phyloP scores from a whole-genome alignment of 2,113 vertebrate species.

The Butorides virescens region DNA sequence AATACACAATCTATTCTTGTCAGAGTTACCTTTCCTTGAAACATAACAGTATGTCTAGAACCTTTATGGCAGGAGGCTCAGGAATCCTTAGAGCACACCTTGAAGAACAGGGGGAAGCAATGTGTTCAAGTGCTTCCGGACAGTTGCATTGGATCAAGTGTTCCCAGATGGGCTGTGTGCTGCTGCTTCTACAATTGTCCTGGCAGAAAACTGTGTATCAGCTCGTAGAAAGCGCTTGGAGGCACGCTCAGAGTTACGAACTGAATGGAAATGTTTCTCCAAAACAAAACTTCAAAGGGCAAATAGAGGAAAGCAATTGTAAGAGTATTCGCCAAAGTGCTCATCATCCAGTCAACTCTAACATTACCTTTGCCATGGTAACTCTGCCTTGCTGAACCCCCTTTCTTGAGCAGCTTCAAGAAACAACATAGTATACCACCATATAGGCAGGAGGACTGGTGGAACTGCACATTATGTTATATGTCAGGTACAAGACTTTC shows the following conservation, averaged over 20 bases:
- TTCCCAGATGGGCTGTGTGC: not conserved
- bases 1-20: not conserved
- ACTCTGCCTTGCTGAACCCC: not conserved
- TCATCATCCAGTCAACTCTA: not conserved
- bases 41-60: not conserved
- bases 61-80: not conserved
- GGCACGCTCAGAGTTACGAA: not conserved
- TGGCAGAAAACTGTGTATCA: not conserved
- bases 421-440: not conserved
- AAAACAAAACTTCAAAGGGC: not conserved
- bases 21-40: not conserved
- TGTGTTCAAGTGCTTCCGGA: not conserved
- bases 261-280: not conserved
- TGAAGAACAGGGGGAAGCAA: not conserved
- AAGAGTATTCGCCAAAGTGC: not conserved
- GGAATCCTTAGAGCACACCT: not conserved
- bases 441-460: not conserved
- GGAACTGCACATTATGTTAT: not conserved
- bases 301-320: not conserved
- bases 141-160: not conserved
- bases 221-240: not conserved
- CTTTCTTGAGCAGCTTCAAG: not conserved
- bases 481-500: accelerated
- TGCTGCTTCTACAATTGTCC: not conserved
- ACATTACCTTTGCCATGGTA: accelerated